These are phyloP conservation scores for Pitangus sulphuratus DNA, from an alignment of 2,797 vertebrate species.

Conservation along the genomic window DNA sequence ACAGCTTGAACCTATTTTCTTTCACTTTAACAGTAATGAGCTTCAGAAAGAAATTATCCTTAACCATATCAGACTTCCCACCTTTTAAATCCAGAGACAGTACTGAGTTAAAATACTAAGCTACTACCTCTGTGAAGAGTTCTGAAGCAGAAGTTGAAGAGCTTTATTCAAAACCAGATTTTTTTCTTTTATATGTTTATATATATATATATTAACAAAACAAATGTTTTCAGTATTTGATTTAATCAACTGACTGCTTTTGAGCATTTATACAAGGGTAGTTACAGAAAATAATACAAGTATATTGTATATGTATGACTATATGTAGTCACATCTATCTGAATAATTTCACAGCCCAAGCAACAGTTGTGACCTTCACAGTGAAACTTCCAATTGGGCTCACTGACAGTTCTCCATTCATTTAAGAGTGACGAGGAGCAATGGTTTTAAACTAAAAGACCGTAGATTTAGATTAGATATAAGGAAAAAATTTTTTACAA, in stretches of 20 bases:
- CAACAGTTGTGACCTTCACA: not conserved
- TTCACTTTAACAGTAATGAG: not conserved
- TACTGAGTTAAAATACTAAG: not conserved
- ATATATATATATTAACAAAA: not conserved
- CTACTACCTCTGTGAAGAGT: not conserved
- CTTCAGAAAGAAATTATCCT: not conserved
- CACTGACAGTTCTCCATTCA: not conserved
- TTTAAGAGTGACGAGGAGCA: not conserved
- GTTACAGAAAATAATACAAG: not conserved
- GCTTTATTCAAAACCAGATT: not conserved
- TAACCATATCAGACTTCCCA: not conserved
- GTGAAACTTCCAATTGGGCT: not conserved
- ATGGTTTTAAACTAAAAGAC: not conserved
- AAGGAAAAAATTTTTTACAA: not conserved
- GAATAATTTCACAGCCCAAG: not conserved
- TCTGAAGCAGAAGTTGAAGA: not conserved
- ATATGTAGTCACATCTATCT: not conserved
- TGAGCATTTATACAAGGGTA: not conserved
- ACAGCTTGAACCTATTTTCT: not conserved
- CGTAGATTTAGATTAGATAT: not conserved
- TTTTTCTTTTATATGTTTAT: not conserved
- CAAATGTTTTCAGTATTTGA: not conserved
- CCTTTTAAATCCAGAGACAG: not conserved
- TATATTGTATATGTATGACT: not conserved
- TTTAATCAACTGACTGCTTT: not conserved